phyloP scores from a whole-genome alignment of 2,797 vertebrate genomes.

The Parambassis ranga region DNA sequence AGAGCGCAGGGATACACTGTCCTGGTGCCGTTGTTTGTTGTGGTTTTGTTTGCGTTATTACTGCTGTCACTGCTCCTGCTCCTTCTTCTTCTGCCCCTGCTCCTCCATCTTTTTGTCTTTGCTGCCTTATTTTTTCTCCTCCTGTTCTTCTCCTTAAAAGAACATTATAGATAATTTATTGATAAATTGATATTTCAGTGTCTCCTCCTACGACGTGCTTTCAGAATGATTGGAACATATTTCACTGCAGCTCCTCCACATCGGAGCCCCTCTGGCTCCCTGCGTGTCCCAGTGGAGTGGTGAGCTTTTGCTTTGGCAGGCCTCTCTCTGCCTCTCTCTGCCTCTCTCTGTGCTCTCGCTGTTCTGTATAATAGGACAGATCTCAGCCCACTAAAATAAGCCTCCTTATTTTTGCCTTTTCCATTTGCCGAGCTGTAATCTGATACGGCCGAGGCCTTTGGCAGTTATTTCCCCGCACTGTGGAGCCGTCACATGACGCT shows the following conservation, averaged over 20 bases:
- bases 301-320: slow-evolving; percentile 8
- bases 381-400: slow-evolving; percentile 26
- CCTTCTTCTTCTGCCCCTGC: too few species aligned
- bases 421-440: slow-evolving; percentile 41
- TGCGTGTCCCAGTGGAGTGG: neutral
- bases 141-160: neutral
- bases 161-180: neutral
- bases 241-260: neutral
- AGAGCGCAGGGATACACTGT: too few species aligned
- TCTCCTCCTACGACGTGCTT: neutral
- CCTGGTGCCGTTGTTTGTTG: too few species aligned
- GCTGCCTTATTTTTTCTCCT: too few species aligned
- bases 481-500: slow-evolving; percentile 33
- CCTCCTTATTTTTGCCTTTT: slow-evolving; percentile 41
- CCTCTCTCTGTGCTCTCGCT: too few species aligned
- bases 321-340: neutral
- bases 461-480: slow-evolving; percentile 12
- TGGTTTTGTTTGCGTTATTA: neutral
- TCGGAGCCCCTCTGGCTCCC: neutral
- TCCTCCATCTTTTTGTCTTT: too few species aligned
- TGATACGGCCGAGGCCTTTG: slow-evolving; percentile 24
- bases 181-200: neutral
- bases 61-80: too few species aligned
- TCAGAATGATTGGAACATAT: neutral
- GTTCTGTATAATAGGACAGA: slow-evolving; percentile 35